A percentile compares a stretch with the other conserved stretches of the same genome.
These are phyloP conservation scores for Poecilia picta DNA, from an alignment of 2,797 vertebrate species.

Conservation along the genomic window DNA sequence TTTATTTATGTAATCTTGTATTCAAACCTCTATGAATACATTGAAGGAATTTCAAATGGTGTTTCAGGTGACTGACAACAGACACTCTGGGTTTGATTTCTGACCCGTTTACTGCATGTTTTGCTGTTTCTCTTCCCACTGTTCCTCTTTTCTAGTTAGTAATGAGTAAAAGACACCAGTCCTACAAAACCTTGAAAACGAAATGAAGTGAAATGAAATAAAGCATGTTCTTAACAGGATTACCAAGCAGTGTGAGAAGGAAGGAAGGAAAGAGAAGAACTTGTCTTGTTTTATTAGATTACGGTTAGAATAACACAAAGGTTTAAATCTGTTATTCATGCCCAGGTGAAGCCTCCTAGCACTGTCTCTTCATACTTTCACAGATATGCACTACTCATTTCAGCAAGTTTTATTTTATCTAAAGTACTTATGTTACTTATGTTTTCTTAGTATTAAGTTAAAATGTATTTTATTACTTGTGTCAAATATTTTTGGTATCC, in stretches of 20 bases:
- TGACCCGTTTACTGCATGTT: not conserved
- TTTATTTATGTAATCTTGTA: not conserved
- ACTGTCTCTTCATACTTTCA: not conserved
- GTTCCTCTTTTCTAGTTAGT: not conserved
- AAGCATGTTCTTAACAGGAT: not conserved
- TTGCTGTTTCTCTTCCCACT: not conserved
- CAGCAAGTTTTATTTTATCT: not conserved
- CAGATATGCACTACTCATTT: not conserved
- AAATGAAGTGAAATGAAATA: conserved; percentile 1
- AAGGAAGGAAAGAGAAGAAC: not conserved
- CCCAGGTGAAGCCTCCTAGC: not conserved
- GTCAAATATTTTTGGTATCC: not conserved
- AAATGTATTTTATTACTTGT: not conserved
- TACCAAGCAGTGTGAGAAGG: not conserved
- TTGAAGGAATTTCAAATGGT: not conserved
- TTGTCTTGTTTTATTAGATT: not conserved
- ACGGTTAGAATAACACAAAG: not conserved
- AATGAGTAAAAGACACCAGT: not conserved
- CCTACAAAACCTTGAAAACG: not conserved
- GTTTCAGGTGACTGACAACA: not conserved
- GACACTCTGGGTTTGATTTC: not conserved
- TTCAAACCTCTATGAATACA: not conserved
- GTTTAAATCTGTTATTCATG: not conserved
- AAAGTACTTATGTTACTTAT: not conserved
- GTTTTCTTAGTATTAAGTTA: not conserved